Evolutionary conservation across 2,797 vertebrate genomes (phyloP).

Genomic region (Centroberyx gerrardi): DNA sequence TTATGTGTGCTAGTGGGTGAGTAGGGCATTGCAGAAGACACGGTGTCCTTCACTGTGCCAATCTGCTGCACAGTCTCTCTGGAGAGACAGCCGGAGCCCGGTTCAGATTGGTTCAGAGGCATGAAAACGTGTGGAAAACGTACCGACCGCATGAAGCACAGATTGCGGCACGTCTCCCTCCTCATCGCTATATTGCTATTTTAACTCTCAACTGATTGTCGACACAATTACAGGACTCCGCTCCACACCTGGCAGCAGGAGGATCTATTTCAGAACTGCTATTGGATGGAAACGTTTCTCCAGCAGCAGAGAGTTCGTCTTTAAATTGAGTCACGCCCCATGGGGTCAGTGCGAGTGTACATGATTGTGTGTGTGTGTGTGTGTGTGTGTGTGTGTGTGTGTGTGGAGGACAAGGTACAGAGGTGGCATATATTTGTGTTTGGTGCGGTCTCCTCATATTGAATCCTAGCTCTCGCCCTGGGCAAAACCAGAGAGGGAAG

Average conservation of each 20-base stretch:
- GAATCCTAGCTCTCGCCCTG: slow-evolving; percentile 15
- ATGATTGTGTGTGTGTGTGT: slow-evolving; percentile 43
- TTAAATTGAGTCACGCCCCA: slow-evolving; percentile 58
- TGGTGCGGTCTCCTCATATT: slow-evolving; percentile 28
- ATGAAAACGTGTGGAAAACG: slow-evolving; percentile 34
- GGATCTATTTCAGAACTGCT: slow-evolving; percentile 38
- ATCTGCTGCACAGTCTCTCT: slow-evolving; percentile 54
- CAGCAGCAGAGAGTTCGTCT: slow-evolving; percentile 43
- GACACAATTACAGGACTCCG: slow-evolving; percentile 37
- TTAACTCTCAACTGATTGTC: slow-evolving; percentile 46
- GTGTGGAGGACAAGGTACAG: slow-evolving; percentile 20
- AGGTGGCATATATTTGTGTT: slow-evolving; percentile 45
- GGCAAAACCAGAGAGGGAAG: slow-evolving; percentile 20
- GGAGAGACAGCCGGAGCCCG: slow-evolving; percentile 46
- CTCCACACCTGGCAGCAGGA: slow-evolving; percentile 16
- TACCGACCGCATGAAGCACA: slow-evolving; percentile 23
- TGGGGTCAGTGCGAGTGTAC: slow-evolving; percentile 35
- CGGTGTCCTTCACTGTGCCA: slow-evolving; percentile 68
- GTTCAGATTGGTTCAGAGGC: slow-evolving; percentile 64
- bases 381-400: slow-evolving; percentile 39
- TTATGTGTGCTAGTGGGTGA: slow-evolving; percentile 17
- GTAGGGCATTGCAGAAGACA: slow-evolving; percentile 45
- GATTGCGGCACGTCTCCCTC: slow-evolving; percentile 10
- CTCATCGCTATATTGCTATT: slow-evolving; percentile 22
- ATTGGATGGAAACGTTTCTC: slow-evolving; percentile 50